Evolutionary conservation across 2,888 invertebrate species (phyloP).

Genomic region (Caenorhabditis sulstoni): DNA sequence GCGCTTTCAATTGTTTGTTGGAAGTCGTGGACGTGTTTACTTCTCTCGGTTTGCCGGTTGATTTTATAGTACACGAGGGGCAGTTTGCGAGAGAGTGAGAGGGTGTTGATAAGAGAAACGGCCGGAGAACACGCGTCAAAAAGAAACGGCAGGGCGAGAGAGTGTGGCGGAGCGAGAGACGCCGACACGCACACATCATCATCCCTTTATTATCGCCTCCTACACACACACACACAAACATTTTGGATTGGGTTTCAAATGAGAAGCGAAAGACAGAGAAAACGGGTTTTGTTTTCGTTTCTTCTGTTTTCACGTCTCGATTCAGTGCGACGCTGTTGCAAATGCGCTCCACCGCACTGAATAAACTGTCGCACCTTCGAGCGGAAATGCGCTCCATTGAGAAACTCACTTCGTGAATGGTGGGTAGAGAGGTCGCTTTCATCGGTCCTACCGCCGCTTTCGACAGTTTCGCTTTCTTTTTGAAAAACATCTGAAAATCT

Average conservation of each 20-base stretch:
- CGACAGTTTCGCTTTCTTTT: conserved; percentile 28
- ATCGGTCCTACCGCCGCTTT: conserved; percentile 19
- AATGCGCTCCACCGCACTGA: background rate
- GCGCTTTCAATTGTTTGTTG: conserved; percentile 8
- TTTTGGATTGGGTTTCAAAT: conserved; percentile 48
- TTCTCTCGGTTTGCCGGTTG: conserved; percentile 21
- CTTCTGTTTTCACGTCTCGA: conserved; percentile 8
- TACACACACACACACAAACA: conserved; percentile 40
- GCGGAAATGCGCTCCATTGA: conserved; percentile 1
- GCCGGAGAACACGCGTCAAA: conserved; percentile 43
- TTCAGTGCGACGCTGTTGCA: background rate
- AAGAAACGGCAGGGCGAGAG: conserved; percentile 41
- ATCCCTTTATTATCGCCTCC: conserved; percentile 50
- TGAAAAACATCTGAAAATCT: conserved; percentile 54
- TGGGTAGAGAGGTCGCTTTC: conserved; percentile 46
- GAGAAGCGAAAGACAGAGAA: conserved; percentile 22
- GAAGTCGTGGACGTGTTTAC: no score
- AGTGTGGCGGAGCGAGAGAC: conserved; percentile 17
- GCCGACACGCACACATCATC: conserved; percentile 4
- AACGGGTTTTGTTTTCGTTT: conserved; percentile 31
- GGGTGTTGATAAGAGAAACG: conserved; percentile 24
- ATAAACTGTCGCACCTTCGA: background rate
- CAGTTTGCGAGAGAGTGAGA: conserved; percentile 1
- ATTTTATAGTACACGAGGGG: conserved; percentile 39
- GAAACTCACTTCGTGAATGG: conserved; percentile 42